These are phyloP conservation scores for Drosophila histrio DNA, from an alignment of 2,888 invertebrate species.

Conservation along the genomic window DNA sequence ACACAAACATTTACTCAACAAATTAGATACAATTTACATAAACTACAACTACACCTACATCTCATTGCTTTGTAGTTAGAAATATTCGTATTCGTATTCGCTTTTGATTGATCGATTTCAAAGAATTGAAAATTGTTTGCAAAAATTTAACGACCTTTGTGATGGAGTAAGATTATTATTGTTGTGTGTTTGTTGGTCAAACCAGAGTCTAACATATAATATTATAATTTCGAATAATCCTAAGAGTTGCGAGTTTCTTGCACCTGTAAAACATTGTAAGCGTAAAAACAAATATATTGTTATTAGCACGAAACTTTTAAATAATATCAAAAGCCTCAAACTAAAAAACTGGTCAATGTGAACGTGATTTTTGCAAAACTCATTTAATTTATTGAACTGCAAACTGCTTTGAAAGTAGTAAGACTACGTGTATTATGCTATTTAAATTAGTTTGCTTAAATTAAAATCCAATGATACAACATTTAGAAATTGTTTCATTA, in stretches of 20 bases:
- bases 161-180: conserved; percentile 21
- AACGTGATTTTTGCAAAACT: conserved; percentile 55
- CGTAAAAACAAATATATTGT: conserved; percentile 36
- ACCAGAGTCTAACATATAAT: conserved; percentile 23
- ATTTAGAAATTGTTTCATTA: conserved; percentile 12
- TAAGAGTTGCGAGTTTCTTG: conserved; percentile 59
- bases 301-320: conserved; percentile 51
- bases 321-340: conserved; percentile 32
- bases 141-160: conserved; percentile 32
- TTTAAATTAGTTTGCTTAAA: conserved; percentile 54
- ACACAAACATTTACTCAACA: conserved; percentile 40
- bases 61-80: conserved; percentile 59
- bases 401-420: conserved; percentile 54
- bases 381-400: conserved; percentile 62
- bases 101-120: conserved; percentile 41
- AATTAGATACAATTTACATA: conserved; percentile 49
- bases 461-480: conserved; percentile 46
- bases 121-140: conserved; percentile 51
- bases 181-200: conserved; percentile 33
- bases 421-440: conserved; percentile 57
- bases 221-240: conserved; percentile 64
- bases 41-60: conserved; percentile 25
- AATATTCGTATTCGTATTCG: conserved; percentile 28
- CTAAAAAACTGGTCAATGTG: conserved; percentile 9
- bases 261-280: conserved; percentile 51